Conservation (phyloP, 2,888 invertebrate genomes). For the Cerastoderma edule region DNA sequence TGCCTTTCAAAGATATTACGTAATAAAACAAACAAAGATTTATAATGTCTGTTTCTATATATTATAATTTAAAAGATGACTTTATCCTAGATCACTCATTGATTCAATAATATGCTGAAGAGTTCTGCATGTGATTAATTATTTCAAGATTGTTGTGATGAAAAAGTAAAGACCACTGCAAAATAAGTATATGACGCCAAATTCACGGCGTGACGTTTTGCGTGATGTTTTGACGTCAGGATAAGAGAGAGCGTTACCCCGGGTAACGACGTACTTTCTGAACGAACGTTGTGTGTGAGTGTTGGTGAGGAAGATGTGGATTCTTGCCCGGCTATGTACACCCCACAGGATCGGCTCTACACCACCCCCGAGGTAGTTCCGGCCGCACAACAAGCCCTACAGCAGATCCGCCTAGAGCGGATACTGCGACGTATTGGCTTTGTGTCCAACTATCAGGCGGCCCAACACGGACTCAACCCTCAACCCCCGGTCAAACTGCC, state of each 20-base stretch:
- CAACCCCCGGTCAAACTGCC: conserved; percentile 14
- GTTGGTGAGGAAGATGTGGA: no score
- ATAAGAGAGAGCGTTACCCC: background rate
- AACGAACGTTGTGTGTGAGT: no score
- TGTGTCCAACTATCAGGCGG: conserved; percentile 23
- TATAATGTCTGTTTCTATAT: no score
- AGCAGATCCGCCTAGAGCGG: conserved; percentile 44
- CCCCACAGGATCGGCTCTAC: conserved; percentile 51
- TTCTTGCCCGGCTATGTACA: conserved; percentile 31
- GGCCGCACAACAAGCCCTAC: conserved; percentile 37
- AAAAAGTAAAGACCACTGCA: no score
- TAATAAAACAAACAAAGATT: no score
- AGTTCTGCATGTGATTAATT: no score
- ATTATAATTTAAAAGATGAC: no score
- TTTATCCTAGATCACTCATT: no score
- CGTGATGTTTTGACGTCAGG: background rate
- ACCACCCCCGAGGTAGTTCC: conserved; percentile 43
- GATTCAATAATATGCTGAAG: no score
- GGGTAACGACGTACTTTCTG: no score
- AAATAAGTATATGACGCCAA: background rate
- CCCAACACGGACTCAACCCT: background rate
- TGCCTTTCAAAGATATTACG: no score
- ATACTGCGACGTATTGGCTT: conserved; percentile 42
- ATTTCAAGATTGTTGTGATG: no score
- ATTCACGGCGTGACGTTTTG: background rate